Evolutionary conservation across 2,797 vertebrate species (phyloP).

Genomic region (Telmatherina bonti): DNA sequence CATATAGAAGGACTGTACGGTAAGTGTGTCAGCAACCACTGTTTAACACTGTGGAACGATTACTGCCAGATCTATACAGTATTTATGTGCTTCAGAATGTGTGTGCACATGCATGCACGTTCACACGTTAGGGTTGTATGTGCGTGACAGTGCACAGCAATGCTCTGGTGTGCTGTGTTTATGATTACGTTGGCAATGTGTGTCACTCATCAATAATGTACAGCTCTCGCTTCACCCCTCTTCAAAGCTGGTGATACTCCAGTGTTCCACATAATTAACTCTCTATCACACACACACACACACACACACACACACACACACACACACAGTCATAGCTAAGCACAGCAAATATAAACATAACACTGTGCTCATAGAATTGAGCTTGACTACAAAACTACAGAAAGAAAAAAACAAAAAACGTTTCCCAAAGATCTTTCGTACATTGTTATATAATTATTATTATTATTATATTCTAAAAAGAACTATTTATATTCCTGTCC

Average conservation of each 20-base stretch:
- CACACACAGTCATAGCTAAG: background rate
- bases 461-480: no score
- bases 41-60: constrained; percentile 62
- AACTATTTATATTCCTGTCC: no score
- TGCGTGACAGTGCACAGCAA: constrained; percentile 14
- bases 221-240: constrained; percentile 68
- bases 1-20: constrained; percentile 68
- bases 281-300: no score
- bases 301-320: constrained; percentile 35
- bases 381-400: constrained; percentile 14
- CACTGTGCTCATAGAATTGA: constrained; percentile 28
- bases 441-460: no score
- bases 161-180: constrained; percentile 56
- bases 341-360: background rate
- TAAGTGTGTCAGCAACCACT: constrained; percentile 73
- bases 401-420: constrained; percentile 1
- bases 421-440: background rate
- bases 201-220: constrained; percentile 87
- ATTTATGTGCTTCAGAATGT: constrained; percentile 40
- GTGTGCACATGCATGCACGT: constrained; percentile 21
- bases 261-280: constrained; percentile 82
- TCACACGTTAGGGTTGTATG: constrained; percentile 36
- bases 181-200: constrained; percentile 74
- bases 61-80: constrained; percentile 61
- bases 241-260: constrained; percentile 79